Base-by-base conservation (phyloP, 2,797 vertebrate genomes). In the Peromyscus eremicus region DNA sequence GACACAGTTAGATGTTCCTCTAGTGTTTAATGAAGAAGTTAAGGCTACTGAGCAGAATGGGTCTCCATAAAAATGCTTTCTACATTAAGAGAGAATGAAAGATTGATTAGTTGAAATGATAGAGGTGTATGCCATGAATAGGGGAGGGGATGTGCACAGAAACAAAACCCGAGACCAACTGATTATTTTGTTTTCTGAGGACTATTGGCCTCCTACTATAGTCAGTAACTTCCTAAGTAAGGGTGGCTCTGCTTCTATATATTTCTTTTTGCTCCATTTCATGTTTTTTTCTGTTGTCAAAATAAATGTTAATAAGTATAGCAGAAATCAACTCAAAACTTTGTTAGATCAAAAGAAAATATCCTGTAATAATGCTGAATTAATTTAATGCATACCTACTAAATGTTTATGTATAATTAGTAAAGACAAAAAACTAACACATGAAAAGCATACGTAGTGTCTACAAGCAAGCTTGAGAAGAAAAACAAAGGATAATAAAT, bases 311-410 rank as follows among this genome's bases (percentile, higher is more conserved):
- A 85, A 37, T n/a, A 37, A 7, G 0, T 8, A n/a, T 37, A 5
- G 4, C 13, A 93, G 1, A 64, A 95, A 19, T 43, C 83, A 95
- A 96, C 70, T 25, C 10, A 84, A 84, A 94, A 66, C 21, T 37
- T 82, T 66, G 52, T 70, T 77, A 62, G 2, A 12, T 73, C 75
- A 46, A 37, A 94, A 94, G 68, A 89, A 40, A 32, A 71, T 34
- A 76, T 79, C 14, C 10, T 19, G 3, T 16, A 37, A 85, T 73
- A 60, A 77, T 19, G 1, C 77, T 92, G 80, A 90, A 81, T 34
- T 86, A 66, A 73, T 27, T 89, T 6, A 95, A 70, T 32, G 29
- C 3, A 40, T 84, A 81, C 4, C 81, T 83, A 89, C 34, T 19
- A 89, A 55, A 21, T 91, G 4, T 3, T 80, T 73, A 70, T 43